Evolutionary conservation across 2,797 vertebrate genomes (phyloP), one percentile per base, ranked within the genome.

Genomic region (Sebastes hubbsi): DNA sequence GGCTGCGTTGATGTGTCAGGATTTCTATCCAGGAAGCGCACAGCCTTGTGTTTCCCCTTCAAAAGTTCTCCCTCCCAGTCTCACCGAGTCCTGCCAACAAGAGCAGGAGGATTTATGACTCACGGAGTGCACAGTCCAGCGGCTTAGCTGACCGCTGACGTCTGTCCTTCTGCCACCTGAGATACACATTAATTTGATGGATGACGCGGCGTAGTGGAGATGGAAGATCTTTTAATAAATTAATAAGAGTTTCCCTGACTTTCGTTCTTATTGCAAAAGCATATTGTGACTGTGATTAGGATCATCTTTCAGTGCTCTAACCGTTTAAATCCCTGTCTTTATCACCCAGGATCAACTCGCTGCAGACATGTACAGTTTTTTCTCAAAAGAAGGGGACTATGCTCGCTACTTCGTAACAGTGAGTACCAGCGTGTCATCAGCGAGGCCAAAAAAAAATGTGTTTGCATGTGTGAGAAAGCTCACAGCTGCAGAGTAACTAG

Each of bases 301-400:
- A 2, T 38, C 14, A 36, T 69, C 6, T 34, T 36, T 56, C 30
- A 34, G n/a, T 10, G 24, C 27, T 29, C 14, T 36, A 61, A 62
- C 52, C 34, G 8, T 59, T 52, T 29, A 8, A 27, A 34, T 61
- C 18, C 34, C 34, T 74, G 3, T 73, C 4, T 79, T 38, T 74
- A 52, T 64, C 58, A 20, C 36, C 3, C 86, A 99, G 99, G 99
- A 99, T 83, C 99, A 99, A 36, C 98, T 99, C 2, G 97, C 98
- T 59, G 98, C 98, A 74, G 99, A 99, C 88, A 98, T 99, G 97
- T 99, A 99, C 91, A 98, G 95, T 88, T 99, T 99, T 79, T 97
- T 97, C 92, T 98, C 98, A 68, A 99, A 97, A 93, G 99, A 99
- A 93, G 98, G 98, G 25, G 98, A 99, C 52, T 99, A 98, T 0